Conservation (phyloP, 2,888 invertebrate genomes). For the Vesta saturnalis region DNA sequence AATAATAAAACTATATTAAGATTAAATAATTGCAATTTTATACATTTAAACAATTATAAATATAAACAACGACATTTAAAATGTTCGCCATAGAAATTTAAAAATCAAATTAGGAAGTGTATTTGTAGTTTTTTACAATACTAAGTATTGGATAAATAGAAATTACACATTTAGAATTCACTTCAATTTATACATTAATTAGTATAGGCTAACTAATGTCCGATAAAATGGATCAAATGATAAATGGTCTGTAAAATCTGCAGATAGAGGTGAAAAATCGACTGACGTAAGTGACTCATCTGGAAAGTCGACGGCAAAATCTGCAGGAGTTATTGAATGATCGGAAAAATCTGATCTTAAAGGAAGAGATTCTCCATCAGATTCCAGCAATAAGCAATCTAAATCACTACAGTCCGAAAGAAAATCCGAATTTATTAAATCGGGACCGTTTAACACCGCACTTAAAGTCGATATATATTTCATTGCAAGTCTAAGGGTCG, state of each 20-base stretch:
- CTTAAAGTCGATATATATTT: conserved; percentile 69
- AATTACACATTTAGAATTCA: conserved; percentile 25
- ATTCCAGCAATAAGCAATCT: conserved; percentile 50
- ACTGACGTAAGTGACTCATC: conserved; percentile 58
- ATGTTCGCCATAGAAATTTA: too few relatives aligned
- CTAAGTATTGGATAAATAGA: conserved; percentile 29
- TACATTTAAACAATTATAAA: conserved; percentile 22
- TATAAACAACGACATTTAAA: conserved; percentile 25
- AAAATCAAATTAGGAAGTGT: neutral
- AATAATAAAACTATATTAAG: conserved; percentile 20
- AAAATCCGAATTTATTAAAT: conserved; percentile 43
- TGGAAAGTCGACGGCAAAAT: conserved; percentile 58
- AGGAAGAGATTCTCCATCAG: conserved; percentile 57
- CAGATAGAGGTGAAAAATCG: conserved; percentile 57
- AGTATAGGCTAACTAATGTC: conserved; percentile 47
- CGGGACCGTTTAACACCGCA: conserved; percentile 54
- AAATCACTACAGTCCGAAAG: conserved; percentile 56
- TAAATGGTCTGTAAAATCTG: conserved; percentile 57
- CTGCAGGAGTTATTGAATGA: conserved; percentile 58
- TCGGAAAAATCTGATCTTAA: conserved; percentile 58
- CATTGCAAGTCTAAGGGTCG: conserved; percentile 72
- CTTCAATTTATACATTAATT: neutral
- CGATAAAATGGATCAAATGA: conserved; percentile 57
- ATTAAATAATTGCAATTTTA: conserved; percentile 17
- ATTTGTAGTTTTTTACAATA: conserved; percentile 38